Conservation (phyloP, 2,888 invertebrate species). For the Hirtodrosophila trivittata region DNA sequence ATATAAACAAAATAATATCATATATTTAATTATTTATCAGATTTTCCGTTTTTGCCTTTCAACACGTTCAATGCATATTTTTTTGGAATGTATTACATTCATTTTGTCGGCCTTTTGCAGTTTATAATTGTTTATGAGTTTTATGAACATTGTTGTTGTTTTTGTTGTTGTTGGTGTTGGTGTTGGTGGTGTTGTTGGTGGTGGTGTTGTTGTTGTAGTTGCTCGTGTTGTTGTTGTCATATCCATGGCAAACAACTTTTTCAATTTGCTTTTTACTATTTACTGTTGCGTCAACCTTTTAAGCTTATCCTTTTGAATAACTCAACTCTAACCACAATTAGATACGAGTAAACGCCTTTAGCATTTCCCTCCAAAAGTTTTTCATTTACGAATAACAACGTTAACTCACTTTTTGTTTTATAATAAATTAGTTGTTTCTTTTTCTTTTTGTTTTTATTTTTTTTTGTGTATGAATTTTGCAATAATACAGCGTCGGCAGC, state of each 20-base stretch:
- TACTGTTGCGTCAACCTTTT: conserved; percentile 1
- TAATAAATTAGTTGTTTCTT: conserved; percentile 17
- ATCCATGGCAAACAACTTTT: conserved; percentile 70
- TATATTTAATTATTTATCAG: too few relatives aligned
- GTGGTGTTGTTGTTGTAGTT: conserved; percentile 36
- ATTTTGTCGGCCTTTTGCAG: conserved; percentile 41
- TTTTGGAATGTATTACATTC: conserved; percentile 8
- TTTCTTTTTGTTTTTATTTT: too few relatives aligned
- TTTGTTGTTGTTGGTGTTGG: conserved; percentile 23
- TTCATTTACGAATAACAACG: too few relatives aligned
- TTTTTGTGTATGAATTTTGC: conserved; percentile 18
- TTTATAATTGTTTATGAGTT: conserved; percentile 66
- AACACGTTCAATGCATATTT: too few relatives aligned
- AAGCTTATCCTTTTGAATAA: conserved; percentile 18
- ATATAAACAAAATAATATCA: conserved; percentile 10
- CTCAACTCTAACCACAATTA: too few relatives aligned
- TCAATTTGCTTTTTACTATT: conserved; percentile 27
- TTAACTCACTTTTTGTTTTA: conserved; percentile 39
- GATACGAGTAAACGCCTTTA: too few relatives aligned
- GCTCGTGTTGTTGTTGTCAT: conserved; percentile 39
- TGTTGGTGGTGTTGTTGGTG: conserved; percentile 30
- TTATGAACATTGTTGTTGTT: conserved; percentile 28
- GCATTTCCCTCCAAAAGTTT: too few relatives aligned
- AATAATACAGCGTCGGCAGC: conserved; percentile 11
- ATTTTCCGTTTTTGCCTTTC: too few relatives aligned